Evolutionary conservation across 2,888 invertebrate species (phyloP).

Genomic region (Eupithecia pulchellata): DNA sequence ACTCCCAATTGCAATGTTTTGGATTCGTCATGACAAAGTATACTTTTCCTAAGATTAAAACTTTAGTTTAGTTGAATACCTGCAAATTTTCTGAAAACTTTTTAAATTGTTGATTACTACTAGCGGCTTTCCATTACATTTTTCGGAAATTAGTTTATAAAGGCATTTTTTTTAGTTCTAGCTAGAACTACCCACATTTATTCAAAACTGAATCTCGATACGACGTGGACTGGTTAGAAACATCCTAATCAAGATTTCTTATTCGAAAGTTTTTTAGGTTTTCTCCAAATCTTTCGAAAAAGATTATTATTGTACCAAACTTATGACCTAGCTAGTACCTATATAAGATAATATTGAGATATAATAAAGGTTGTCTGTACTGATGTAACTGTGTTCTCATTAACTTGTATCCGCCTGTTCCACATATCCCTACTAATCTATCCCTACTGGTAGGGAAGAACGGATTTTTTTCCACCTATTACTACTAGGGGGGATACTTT

Average conservation of each 20-base stretch:
- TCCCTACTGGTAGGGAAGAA: too few species aligned
- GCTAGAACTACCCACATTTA: background rate
- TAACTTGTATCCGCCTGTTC: too few species aligned
- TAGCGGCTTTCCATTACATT: background rate
- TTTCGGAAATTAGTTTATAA: background rate
- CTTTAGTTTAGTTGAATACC: background rate
- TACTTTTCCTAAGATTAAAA: background rate
- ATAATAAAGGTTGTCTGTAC: too few species aligned
- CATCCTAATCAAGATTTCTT: background rate
- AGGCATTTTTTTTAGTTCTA: background rate
- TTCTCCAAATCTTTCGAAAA: too few species aligned
- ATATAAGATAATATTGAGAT: too few species aligned
- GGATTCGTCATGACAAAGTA: conserved; percentile 24
- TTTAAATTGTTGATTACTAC: background rate
- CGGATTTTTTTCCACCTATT: too few species aligned
- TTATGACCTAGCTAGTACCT: too few species aligned
- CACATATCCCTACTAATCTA: too few species aligned
- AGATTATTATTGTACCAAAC: too few species aligned
- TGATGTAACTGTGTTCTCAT: too few species aligned
- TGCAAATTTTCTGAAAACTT: background rate
- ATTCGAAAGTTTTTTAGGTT: too few species aligned
- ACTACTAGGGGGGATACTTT: too few species aligned
- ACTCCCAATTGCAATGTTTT: conserved; percentile 31
- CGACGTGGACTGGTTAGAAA: background rate
- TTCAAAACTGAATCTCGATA: background rate